Evolutionary conservation across 2,113 vertebrate genomes (phyloP).

Genomic region (Mus spicilegus): DNA sequence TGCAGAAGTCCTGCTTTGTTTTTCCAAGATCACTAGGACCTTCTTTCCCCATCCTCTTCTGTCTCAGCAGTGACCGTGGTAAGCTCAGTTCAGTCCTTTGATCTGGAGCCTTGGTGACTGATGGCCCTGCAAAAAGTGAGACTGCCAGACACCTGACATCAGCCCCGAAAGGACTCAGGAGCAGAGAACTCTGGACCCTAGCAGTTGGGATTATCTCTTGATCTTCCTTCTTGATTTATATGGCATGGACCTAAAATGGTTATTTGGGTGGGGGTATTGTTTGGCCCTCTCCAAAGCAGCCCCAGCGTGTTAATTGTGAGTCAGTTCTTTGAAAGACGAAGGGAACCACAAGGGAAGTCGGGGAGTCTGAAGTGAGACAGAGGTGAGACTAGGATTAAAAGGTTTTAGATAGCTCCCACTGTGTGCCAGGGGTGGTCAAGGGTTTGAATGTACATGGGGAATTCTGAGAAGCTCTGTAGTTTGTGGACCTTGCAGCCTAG

Average conservation of each 20-base stretch:
- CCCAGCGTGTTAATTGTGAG: background rate
- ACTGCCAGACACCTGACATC: rapidly evolving
- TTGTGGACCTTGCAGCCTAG: background rate
- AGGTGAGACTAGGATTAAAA: background rate
- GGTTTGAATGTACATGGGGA: background rate
- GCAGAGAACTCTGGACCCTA: background rate
- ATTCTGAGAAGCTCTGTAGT: background rate
- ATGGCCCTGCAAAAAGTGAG: rapidly evolving
- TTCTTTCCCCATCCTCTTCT: too few species aligned
- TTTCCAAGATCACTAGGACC: rapidly evolving
- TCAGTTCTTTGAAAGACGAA: background rate
- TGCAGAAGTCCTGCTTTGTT: background rate
- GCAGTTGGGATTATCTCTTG: rapidly evolving
- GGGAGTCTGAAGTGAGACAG: background rate
- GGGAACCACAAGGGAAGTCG: background rate
- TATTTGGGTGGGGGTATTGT: background rate
- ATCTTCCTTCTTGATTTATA: background rate
- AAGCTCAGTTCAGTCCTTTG: background rate
- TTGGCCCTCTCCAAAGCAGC: background rate
- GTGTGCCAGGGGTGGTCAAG: too few species aligned
- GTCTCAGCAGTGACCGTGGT: background rate
- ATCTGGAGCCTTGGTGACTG: rapidly evolving
- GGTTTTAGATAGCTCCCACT: too few species aligned
- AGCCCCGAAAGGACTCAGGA: background rate
- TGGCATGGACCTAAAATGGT: background rate